Evolutionary conservation across 2,888 invertebrate species (phyloP).

Genomic region (Iselma pallidipennis): DNA sequence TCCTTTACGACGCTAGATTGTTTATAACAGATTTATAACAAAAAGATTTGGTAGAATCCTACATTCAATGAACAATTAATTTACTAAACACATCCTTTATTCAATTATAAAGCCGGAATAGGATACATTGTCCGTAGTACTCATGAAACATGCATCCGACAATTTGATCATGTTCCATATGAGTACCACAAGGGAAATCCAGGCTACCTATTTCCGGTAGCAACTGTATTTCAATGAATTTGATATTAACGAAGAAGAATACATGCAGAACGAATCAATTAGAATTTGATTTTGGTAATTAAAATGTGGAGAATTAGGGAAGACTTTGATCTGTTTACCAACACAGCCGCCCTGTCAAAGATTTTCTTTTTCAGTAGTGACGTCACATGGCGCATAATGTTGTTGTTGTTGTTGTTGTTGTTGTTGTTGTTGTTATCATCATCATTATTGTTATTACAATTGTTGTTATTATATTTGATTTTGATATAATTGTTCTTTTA

Average conservation of each 20-base stretch:
- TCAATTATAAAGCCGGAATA: background rate
- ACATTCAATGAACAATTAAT: no score
- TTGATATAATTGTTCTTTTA: background rate
- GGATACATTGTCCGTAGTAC: background rate
- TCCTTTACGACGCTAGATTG: no score
- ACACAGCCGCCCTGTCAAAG: conserved; percentile 18
- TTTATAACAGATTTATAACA: background rate
- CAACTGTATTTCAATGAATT: conserved; percentile 14
- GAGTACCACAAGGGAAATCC: conserved; percentile 22
- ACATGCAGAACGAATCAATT: background rate
- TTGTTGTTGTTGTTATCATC: conserved; percentile 23
- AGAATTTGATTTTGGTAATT: background rate
- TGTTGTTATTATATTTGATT: conserved; percentile 1
- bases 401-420: conserved; percentile 16
- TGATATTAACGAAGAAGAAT: background rate
- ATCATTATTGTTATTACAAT: conserved; percentile 10
- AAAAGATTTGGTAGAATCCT: background rate
- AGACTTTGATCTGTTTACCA: conserved; percentile 35
- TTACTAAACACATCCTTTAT: background rate
- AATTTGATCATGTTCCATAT: conserved; percentile 8
- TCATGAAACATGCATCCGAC: conserved; percentile 9
- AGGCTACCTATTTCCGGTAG: conserved; percentile 17
- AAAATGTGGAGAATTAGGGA: background rate
- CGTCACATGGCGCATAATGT: conserved; percentile 41
- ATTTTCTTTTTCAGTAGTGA: conserved; percentile 22